A percentile compares a stretch with the other conserved stretches of the same genome.
These are phyloP conservation scores for Gopherus evgoodei DNA, from an alignment of 2,113 vertebrate genomes.

Conservation along the genomic window DNA sequence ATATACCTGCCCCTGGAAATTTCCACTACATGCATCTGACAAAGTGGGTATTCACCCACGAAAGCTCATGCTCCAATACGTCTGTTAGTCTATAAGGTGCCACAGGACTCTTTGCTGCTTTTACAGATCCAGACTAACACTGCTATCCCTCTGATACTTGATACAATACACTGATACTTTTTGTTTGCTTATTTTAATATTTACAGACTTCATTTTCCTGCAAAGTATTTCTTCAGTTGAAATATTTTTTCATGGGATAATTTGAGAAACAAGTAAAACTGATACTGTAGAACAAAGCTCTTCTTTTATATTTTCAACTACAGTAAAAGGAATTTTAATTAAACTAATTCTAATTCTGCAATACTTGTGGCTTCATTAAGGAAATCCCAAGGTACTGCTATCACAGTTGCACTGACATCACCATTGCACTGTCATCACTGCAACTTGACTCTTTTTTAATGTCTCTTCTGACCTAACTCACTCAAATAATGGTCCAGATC, in stretches of 20 bases:
- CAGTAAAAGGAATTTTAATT: slow-evolving; percentile 49
- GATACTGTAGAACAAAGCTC: not conserved
- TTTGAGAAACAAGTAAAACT: not conserved
- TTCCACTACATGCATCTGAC: too few species aligned
- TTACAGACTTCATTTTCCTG: not conserved
- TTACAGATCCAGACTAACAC: too few species aligned
- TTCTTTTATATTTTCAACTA: slow-evolving; percentile 12
- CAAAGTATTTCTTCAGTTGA: not conserved
- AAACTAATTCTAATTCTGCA: slow-evolving; percentile 16
- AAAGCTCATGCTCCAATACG: too few species aligned
- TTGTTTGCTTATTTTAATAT: not conserved
- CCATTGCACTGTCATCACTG: not conserved
- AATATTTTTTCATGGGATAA: not conserved
- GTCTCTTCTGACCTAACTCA: not conserved
- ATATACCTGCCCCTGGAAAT: too few species aligned
- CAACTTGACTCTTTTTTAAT: not conserved
- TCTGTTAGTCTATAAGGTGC: too few species aligned
- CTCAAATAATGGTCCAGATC: not conserved
- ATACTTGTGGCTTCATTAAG: slow-evolving; percentile 29
- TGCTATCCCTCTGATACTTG: too few species aligned
- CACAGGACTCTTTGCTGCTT: too few species aligned
- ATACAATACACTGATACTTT: not conserved
- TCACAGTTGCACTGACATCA: not conserved
- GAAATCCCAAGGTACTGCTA: not conserved
- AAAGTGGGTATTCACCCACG: too few species aligned